Evolutionary conservation across 2,797 vertebrate species (phyloP), one percentile per base, ranked within the genome.

Genomic region (Siniperca scherzeri): DNA sequence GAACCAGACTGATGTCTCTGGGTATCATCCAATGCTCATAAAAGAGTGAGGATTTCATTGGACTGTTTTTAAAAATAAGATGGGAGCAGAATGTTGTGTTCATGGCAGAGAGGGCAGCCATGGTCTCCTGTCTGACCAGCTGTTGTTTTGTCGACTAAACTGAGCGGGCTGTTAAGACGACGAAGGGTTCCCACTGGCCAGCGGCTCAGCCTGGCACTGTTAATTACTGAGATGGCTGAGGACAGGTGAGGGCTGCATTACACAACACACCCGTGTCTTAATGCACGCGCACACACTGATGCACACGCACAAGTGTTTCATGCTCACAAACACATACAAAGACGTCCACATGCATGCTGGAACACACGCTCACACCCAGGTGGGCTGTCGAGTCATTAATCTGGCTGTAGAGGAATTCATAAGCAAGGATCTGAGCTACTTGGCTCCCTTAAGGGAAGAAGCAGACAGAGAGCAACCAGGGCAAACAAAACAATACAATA

Each of bases 71-170:
- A 70, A 78, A 90, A 86, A 71, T 77, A 68, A 70, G 9, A 61
- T 33, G 17, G 36, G 11, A 61, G 61, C 14, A 74, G 42, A 48
- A 33, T 62, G 68, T 73, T 75, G 74, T 88, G 81, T 80, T 86
- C 16, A 60, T 87, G 62, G 53, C n/a, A 22, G 53, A 52, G 61
- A 82, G 46, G 72, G 60, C 77, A 80, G 85, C 72, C 36, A 8
- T 60, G 52, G 53, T 77, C 78, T 85, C 38, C 81, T 77, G 44
- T 68, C 59, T 17, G 69, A 90, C 72, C 93, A 94, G 92, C 93
- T 94, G 94, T 92, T 94, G 94, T 94, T 94, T 93, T 93, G 88
- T 46, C 52, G 72, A 87, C 74, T 66, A 89, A 89, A 91, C 71
- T 85, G 77, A 89, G 87, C 40, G 0, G 22, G 76, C 84, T 77